Base-by-base conservation (phyloP, 2,797 vertebrate species). In the Aphelocoma californica region DNA sequence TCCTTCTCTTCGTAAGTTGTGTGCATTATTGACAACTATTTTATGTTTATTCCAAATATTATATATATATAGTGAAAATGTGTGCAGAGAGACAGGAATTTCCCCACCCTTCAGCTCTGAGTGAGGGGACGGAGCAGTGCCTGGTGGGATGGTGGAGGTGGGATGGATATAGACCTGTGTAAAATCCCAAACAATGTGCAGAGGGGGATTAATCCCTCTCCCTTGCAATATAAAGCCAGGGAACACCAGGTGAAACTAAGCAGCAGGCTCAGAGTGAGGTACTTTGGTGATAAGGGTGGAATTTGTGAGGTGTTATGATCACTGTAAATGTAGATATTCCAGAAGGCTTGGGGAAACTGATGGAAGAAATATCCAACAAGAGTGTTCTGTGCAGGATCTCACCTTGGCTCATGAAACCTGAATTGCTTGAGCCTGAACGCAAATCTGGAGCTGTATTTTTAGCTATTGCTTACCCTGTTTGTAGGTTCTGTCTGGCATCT, bases 91-190 rank as follows among this genome's bases (percentile, higher is more conserved):
- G 77, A 57, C n/a, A 7, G 32, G 51, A 70, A 60, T 70, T 70
- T 87, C 23, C 32, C 36, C 60, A 44, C 16, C 54, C 40, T 87
- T 80, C 77, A 54, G 54, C 80, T 84, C 56, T 2, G 1, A 40
- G 50, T 56, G 82, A 83, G 61, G 53, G 73, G 67, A 56, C 1
- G 7, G 44, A 82, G 67, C 61, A 60, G n/a, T 47, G n/a, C 18
- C 36, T 0, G 0, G 44, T 13, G 78, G 48, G n/a, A 42, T 0
- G 4, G 6, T 19, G 32, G 69, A 62, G 29, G 38, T 88, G 86
- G 32, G 61, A 67, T 31, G 32, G 61, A 67, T n/a, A 26, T 8
- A 26, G 12, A 28, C 10, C 26, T 4, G 23, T 28, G 34, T 38
- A 45, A 91, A 73, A 44, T 48, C 72, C 64, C 14, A 5, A 14